Evolutionary conservation across 2,888 invertebrate genomes (phyloP).

Genomic region (Teinopalpus imperialis): DNA sequence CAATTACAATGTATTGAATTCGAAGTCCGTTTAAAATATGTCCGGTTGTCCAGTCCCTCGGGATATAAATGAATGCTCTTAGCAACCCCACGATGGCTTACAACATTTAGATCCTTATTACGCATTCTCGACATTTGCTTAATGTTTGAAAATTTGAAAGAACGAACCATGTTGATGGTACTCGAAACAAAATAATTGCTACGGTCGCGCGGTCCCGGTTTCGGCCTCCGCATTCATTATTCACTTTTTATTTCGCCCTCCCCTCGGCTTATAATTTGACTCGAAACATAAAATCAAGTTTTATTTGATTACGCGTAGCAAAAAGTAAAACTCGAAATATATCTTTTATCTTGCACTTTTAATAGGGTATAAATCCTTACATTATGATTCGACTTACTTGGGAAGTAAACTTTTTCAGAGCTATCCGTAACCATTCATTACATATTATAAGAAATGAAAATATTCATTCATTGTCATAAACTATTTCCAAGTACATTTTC

Average conservation of each 20-base stretch:
- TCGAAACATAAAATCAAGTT: conserved; percentile 81
- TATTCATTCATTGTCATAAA: conserved; percentile 30
- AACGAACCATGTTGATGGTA: conserved; percentile 79
- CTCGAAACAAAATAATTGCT: conserved; percentile 82
- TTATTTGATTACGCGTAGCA: conserved; percentile 76
- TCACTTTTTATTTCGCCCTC: conserved; percentile 79
- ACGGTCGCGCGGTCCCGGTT: conserved; percentile 75
- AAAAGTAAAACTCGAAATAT: conserved; percentile 61
- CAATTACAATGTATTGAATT: conserved; percentile 21
- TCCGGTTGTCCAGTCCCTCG: conserved; percentile 55
- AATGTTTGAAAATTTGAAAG: conserved; percentile 81
- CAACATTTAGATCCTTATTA: conserved; percentile 76
- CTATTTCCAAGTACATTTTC: conserved; percentile 34
- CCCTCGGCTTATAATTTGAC: conserved; percentile 80
- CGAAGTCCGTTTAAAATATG: conserved; percentile 33
- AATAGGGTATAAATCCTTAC: conserved; percentile 59
- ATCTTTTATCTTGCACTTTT: conserved; percentile 68
- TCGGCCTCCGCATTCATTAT: conserved; percentile 79
- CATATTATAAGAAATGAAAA: conserved; percentile 1
- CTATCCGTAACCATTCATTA: neutral
- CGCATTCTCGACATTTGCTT: conserved; percentile 79
- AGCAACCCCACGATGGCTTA: conserved; percentile 58
- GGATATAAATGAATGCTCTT: conserved; percentile 62
- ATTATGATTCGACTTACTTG: conserved; percentile 46
- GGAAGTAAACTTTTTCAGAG: conserved; percentile 43